Evolutionary conservation across 92 coral and sea anemone species (phyloP).

Genomic region (Epizoanthus illoricatus): DNA sequence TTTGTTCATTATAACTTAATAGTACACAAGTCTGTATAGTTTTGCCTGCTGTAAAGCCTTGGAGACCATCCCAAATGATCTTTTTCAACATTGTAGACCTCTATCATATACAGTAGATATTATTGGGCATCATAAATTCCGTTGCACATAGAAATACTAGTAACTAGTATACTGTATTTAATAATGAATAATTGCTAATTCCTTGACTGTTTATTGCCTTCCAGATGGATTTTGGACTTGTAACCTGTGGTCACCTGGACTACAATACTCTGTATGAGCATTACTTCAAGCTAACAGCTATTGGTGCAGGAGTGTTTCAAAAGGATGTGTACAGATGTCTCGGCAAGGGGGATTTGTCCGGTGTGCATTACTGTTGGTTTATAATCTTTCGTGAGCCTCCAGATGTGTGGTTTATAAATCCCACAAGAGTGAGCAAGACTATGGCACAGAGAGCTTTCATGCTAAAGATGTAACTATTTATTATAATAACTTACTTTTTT

Average conservation of each 20-base stretch:
- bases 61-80: too few species aligned
- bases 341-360: constrained; percentile 11
- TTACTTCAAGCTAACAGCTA: constrained; percentile 22
- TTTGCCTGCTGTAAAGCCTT: too few species aligned
- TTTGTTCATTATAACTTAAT: too few species aligned
- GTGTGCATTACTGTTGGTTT: constrained; percentile 36
- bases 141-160: too few species aligned
- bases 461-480: constrained; percentile 11
- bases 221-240: constrained; percentile 36
- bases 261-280: constrained; percentile 17
- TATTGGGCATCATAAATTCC: too few species aligned
- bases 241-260: constrained; percentile 22
- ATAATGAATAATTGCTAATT: too few species aligned
- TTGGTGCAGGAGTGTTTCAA: constrained; percentile 19
- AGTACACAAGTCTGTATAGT: too few species aligned
- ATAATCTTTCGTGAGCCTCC: constrained; percentile 23
- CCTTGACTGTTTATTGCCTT: too few species aligned
- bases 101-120: too few species aligned
- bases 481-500: neutral
- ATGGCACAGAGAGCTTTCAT: constrained; percentile 25
- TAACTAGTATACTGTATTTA: too few species aligned
- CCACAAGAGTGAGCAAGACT: constrained; percentile 32
- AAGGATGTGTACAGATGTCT: constrained; percentile 6
- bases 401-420: constrained; percentile 35
- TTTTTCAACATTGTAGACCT: too few species aligned